Evolutionary conservation across 1,140 invertebrate species (phyloP).

Genomic region (Ctenoplectra terminalis): DNA sequence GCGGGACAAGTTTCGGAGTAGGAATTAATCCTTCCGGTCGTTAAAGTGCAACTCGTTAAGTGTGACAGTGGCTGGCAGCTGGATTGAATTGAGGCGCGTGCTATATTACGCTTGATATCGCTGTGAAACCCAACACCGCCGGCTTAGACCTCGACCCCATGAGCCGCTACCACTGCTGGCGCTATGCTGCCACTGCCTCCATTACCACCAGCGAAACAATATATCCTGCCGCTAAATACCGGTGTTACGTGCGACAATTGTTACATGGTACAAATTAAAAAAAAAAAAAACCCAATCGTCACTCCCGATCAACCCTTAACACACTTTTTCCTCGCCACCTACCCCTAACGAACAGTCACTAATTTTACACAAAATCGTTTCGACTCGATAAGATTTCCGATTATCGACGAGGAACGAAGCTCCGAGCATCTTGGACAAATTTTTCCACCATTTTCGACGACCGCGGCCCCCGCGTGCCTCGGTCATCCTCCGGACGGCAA

Average conservation of each 20-base stretch:
- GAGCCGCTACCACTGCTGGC: conserved; percentile 54
- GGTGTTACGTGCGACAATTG: not conserved
- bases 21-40: conserved; percentile 68
- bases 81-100: conserved; percentile 75
- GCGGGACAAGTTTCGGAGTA: conserved; percentile 42
- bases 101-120: conserved; percentile 70
- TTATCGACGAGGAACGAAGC: too few relatives aligned
- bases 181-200: conserved; percentile 41
- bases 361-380: too few relatives aligned
- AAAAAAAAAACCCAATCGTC: too few relatives aligned
- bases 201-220: conserved; percentile 50
- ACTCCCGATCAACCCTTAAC: too few relatives aligned
- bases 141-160: conserved; percentile 68
- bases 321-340: too few relatives aligned
- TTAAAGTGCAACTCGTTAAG: conserved; percentile 64
- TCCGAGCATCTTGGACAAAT: not conserved
- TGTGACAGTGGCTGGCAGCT: conserved; percentile 65
- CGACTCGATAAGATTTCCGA: too few relatives aligned
- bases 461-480: not conserved
- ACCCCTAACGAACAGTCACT: too few relatives aligned
- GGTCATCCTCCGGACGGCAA: not conserved
- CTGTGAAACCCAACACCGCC: conserved; percentile 71
- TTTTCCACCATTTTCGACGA: not conserved
- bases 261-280: too few relatives aligned
- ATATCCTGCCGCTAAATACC: conserved; percentile 45